Evolutionary conservation across 1,140 invertebrate genomes (phyloP), one percentile per base, ranked within the genome.

Genomic region (Drosophila albomicans): DNA sequence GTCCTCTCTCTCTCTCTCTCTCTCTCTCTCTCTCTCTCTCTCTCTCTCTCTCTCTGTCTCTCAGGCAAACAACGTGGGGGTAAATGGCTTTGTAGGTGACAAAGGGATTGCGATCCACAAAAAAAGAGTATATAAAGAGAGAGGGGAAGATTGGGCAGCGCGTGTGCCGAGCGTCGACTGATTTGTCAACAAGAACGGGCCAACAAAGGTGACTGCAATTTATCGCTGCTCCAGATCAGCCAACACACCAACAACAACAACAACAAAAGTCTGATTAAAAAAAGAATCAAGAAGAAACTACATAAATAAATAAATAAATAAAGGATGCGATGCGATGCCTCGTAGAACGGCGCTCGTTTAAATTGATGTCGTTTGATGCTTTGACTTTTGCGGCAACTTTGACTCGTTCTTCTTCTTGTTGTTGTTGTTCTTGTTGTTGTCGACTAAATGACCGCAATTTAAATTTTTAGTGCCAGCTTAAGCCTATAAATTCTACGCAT

Each of bases 141-240:
- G 38, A 41, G 38, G 10, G 38, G 13, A 38, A 64, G 64, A 38
- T 46, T 28, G 46, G 54, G 56, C 62, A 58, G 64, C 80, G 85
- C 84, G 84, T 87, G 84, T 89, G 84, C 84, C 84, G 81, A 70
- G 15, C 84, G 77, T 79, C 84, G 79, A 87, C 84, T 87, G 84
- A 87, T 87, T 87, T 87, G 84, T 87, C 84, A 87, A 87, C 84
- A 87, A 84, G 73, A 58, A 58, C 68, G 75, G 85, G 74, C 73
- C 84, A 87, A 88, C 84, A 87, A 88, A 87, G 82, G 84, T 86
- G 79, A 61, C 71, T 68, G 38, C 61, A 62, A 81, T 81, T 88
- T 88, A 88, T 88, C 85, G 84, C 84, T 88, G 84, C 85, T 88
- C 84, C 85, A 88, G 84, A 88, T 88, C 84, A 84, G 78, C 72